Percentiles rank a stretch among this genome's conserved stretches.
These are phyloP conservation scores for Oxygymnocypris stewartii DNA, from an alignment of 2,113 vertebrate species.

Conservation along the genomic window DNA sequence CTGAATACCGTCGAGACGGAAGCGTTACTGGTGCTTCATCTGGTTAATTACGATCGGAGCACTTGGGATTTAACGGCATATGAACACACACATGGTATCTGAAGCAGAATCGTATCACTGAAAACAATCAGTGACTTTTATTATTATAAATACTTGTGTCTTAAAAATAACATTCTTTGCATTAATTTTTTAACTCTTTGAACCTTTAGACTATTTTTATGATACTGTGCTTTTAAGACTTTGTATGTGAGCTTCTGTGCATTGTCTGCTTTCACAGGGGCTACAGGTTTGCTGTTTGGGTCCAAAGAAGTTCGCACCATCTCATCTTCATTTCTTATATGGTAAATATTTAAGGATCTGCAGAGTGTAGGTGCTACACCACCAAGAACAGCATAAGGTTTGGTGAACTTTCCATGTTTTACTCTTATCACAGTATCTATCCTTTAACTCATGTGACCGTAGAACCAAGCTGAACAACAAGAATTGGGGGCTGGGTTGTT, in stretches of 20 bases:
- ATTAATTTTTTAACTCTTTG: background rate
- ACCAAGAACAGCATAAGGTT: background rate
- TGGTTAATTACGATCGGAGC: constrained; percentile 37
- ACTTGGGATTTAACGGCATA: constrained; percentile 1
- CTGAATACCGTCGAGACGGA: background rate
- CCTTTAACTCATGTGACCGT: background rate
- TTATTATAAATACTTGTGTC: background rate
- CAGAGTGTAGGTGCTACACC: background rate
- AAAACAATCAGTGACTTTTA: background rate
- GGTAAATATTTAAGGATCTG: background rate
- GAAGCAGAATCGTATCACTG: background rate
- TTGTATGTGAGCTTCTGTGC: background rate
- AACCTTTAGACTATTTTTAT: background rate
- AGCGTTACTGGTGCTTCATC: constrained; percentile 19
- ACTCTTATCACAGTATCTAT: background rate
- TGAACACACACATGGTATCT: constrained; percentile 19
- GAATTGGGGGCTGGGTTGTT: too few species aligned
- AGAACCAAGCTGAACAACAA: background rate
- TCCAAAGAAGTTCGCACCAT: background rate
- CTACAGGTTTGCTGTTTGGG: background rate
- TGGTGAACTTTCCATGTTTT: background rate
- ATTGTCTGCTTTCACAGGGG: background rate
- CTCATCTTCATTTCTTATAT: background rate
- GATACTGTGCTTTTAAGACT: constrained; percentile 1
- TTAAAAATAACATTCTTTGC: background rate